Percentiles rank a stretch among this genome's conserved stretches.
Conservation (phyloP, 2,797 vertebrate species). For the Macrochelys suwanniensis region DNA sequence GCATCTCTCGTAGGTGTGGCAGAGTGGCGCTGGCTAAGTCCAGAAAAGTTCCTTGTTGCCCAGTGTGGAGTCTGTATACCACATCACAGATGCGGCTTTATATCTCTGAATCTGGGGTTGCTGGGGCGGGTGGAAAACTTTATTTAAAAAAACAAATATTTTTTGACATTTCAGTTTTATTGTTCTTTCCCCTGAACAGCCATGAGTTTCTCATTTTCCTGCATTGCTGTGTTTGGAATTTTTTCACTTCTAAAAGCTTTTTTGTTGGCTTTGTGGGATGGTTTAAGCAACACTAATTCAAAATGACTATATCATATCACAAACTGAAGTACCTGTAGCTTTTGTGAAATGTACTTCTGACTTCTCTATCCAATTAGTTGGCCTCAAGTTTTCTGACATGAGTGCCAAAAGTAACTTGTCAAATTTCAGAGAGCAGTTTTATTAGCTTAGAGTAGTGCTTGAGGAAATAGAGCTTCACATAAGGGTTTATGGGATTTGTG, state of each 20-base stretch:
- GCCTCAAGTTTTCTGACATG: not conserved
- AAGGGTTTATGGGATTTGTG: not conserved
- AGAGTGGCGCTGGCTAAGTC: not conserved
- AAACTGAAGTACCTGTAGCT: not conserved
- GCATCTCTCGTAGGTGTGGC: not conserved
- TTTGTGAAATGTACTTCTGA: not conserved
- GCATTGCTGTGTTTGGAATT: not conserved
- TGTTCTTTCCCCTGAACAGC: not conserved
- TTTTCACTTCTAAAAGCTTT: constrained; percentile 46
- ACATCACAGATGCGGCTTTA: not conserved
- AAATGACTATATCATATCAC: not conserved
- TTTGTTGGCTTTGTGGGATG: not conserved
- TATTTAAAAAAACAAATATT: not conserved
- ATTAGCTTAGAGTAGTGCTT: not conserved
- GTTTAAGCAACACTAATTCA: constrained; percentile 4
- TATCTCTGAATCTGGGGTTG: not conserved
- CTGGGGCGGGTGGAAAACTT: not conserved
- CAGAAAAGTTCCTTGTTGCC: not conserved
- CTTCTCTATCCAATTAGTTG: constrained; percentile 40
- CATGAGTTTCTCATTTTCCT: not conserved
- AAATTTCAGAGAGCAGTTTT: not conserved
- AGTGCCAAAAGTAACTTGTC: constrained; percentile 22
- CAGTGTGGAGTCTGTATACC: not conserved
- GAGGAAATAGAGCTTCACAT: not conserved
- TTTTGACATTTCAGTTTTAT: not conserved